Percentiles rank a stretch among this genome's conserved stretches.
phyloP scores from a whole-genome alignment of 2,113 vertebrate genomes.

The Cettia cetti region DNA sequence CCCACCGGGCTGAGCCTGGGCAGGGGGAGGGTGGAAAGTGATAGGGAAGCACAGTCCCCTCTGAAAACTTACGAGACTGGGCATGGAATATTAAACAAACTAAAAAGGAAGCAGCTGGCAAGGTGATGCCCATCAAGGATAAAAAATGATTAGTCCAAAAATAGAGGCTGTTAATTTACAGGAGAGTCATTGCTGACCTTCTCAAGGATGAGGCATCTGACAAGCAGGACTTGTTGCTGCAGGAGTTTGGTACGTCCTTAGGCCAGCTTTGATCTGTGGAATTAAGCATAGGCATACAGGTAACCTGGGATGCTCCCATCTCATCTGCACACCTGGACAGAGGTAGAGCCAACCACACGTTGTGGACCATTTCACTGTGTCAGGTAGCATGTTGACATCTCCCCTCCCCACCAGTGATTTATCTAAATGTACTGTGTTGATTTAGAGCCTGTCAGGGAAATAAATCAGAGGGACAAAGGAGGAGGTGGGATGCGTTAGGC shows the following conservation, averaged over 20 bases:
- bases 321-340: neutral
- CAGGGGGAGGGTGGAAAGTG: neutral
- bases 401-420: neutral
- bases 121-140: constrained; percentile 47
- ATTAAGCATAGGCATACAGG: rapidly evolving
- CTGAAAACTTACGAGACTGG: neutral
- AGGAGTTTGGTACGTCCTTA: neutral
- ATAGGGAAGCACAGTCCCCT: neutral
- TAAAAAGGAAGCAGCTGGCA: constrained; percentile 6
- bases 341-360: neutral
- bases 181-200: constrained; percentile 13
- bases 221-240: constrained; percentile 20
- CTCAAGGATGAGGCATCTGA: constrained; percentile 3
- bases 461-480: neutral
- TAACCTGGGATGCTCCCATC: neutral
- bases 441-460: neutral
- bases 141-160: constrained; percentile 20
- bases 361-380: rapidly evolving
- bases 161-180: constrained; percentile 55
- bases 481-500: neutral
- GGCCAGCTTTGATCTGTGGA: neutral
- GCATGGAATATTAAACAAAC: neutral
- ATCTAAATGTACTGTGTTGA: rapidly evolving
- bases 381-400: neutral
- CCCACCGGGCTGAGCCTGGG: neutral